Evolutionary conservation across 2,797 vertebrate species (phyloP), one percentile per base, ranked within the genome.

Genomic region (Avahi laniger): DNA sequence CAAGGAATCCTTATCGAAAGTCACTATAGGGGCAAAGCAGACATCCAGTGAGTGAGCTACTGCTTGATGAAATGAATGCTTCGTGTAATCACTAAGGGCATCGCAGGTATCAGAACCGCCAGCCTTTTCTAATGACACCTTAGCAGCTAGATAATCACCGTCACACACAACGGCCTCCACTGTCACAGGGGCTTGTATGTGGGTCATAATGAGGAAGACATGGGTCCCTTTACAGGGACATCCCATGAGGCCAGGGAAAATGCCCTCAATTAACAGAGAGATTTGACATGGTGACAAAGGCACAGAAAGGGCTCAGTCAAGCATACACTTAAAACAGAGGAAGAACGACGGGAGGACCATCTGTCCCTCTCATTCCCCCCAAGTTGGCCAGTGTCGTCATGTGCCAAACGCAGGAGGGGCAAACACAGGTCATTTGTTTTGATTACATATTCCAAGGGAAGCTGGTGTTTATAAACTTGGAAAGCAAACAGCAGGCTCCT

Each of bases 251-350:
- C 5, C 24, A 35, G 41, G 92, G 89, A 72, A 84, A 93, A 83
- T 50, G 89, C 95, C 91, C 78, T 96, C 70, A 13, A 20, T 30
- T 97, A 93, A 93, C 87, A 30, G 54, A n/a, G 52, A 94, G 41
- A 67, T 35, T 7, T 2, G 43, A 83, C 82, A 82, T 65, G 38
- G 26, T 35, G 17, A 87, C 78, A 95, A 95, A 97, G 80, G 92
- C 33, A 84, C 14, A 95, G 94, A 94, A 54, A 28, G 92, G 26
- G 72, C 17, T 96, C 69, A 96, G 48, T 35, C 81, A 97, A 83
- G 86, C 52, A 83, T 24, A 93, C 38, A 91, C 43, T 97, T 94
- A 92, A 89, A 92, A 89, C 80, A 94, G 93, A 94, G 80, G 17
- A 30, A 83, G 26, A 93, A 48, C 18, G 1, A 26, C 14, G 0